Conservation (phyloP, 2,113 vertebrate genomes). For the Smithornis capensis region DNA sequence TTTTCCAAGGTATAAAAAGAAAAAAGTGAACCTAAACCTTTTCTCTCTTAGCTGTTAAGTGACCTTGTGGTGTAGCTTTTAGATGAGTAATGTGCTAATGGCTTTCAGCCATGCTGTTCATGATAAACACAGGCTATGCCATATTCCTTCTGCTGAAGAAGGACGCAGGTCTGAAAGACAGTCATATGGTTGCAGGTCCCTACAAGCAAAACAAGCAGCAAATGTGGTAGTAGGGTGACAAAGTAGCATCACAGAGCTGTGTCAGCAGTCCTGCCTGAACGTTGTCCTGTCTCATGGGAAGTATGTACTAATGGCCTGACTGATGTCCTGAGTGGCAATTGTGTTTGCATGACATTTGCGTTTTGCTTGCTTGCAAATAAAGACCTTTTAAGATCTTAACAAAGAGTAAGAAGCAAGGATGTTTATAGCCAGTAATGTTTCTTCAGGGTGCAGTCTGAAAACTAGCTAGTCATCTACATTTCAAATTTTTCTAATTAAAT, state of each 20-base stretch:
- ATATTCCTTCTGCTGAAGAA: neutral
- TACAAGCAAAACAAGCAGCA: neutral
- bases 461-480: neutral
- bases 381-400: neutral
- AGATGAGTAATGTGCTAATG: neutral
- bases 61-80: neutral
- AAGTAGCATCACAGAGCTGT: neutral
- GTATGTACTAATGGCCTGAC: neutral
- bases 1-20: neutral
- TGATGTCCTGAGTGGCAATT: neutral
- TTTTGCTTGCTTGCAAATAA: neutral
- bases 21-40: neutral
- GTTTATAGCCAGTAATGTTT: neutral
- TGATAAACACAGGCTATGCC: neutral
- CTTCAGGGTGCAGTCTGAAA: neutral
- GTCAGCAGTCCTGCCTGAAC: neutral
- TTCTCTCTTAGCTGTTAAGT: neutral
- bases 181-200: rapidly evolving
- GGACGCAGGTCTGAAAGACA: neutral
- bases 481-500: neutral
- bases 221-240: neutral
- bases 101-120: neutral
- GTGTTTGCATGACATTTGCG: neutral
- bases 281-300: neutral
- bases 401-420: neutral